phyloP scores from a whole-genome alignment of 1,140 invertebrate genomes.

The Pseudoatta argentina region DNA sequence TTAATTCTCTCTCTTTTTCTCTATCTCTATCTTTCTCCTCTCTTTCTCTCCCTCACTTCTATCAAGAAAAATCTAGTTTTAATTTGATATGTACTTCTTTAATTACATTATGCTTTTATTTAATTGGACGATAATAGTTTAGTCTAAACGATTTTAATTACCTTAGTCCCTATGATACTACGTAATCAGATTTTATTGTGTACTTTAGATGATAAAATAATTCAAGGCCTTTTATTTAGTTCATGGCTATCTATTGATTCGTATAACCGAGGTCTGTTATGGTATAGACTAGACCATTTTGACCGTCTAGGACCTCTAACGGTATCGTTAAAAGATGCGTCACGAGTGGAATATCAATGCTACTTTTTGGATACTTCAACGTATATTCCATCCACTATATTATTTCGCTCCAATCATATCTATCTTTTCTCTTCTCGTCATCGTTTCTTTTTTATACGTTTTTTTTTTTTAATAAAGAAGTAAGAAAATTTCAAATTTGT shows the following conservation, averaged over 20 bases:
- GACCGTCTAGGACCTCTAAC: conserved; percentile 73
- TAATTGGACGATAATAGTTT: not conserved
- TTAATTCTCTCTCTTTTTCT: not conserved
- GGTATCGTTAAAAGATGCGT: conserved; percentile 55
- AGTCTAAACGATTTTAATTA: not conserved
- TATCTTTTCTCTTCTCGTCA: too few species aligned
- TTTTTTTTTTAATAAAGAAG: not conserved
- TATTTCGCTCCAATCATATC: not conserved
- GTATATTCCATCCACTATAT: not conserved
- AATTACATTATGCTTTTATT: conserved; percentile 11
- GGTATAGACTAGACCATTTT: conserved; percentile 37
- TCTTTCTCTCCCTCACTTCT: too few species aligned
- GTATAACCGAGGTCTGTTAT: conserved; percentile 14
- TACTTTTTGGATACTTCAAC: conserved; percentile 43
- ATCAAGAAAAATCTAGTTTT: too few species aligned
- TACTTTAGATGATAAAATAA: conserved; percentile 26
- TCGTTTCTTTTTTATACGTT: not conserved
- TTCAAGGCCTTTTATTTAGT: conserved; percentile 37
- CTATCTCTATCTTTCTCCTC: too few species aligned
- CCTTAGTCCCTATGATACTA: not conserved
- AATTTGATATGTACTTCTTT: not conserved
- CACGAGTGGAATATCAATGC: conserved; percentile 47
- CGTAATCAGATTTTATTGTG: conserved; percentile 12
- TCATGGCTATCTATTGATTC: conserved; percentile 21
- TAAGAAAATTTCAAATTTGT: not conserved